A percentile compares a stretch with the other conserved stretches of the same genome.
phyloP scores from a whole-genome alignment of 2,797 vertebrate species.

The Girardinus metallicus region DNA sequence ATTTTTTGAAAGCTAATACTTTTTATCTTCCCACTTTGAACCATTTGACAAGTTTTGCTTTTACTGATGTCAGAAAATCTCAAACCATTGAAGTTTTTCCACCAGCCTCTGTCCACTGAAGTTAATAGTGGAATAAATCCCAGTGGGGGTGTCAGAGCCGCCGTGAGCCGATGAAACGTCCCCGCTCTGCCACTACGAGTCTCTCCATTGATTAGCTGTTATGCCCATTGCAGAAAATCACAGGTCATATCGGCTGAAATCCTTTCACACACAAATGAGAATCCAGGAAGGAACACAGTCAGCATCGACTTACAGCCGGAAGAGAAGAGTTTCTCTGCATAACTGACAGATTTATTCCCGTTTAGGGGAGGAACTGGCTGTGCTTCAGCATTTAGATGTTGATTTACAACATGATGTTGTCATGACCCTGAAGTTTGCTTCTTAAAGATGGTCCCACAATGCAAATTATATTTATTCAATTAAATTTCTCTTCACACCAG shows the following conservation, averaged over 20 bases:
- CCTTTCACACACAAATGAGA: constrained; percentile 52
- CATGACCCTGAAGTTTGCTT: not conserved
- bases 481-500: not conserved
- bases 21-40: not conserved
- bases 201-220: constrained; percentile 70
- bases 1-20: not conserved
- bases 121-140: constrained; percentile 42
- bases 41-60: not conserved
- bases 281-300: constrained; percentile 46
- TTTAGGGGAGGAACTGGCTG: constrained; percentile 4
- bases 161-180: constrained; percentile 53
- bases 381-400: not conserved
- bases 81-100: constrained; percentile 26
- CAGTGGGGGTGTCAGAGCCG: constrained; percentile 60
- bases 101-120: constrained; percentile 36
- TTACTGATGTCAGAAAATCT: constrained; percentile 35
- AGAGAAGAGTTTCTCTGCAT: constrained; percentile 11
- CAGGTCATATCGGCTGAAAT: constrained; percentile 62
- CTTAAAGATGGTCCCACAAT: not conserved
- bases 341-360: not conserved
- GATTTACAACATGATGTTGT: not conserved
- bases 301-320: constrained; percentile 46
- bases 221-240: constrained; percentile 56
- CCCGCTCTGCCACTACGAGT: constrained; percentile 59
- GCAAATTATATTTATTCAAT: not conserved